Conservation (phyloP, 2,113 vertebrate species). For the Antennarius striatus region DNA sequence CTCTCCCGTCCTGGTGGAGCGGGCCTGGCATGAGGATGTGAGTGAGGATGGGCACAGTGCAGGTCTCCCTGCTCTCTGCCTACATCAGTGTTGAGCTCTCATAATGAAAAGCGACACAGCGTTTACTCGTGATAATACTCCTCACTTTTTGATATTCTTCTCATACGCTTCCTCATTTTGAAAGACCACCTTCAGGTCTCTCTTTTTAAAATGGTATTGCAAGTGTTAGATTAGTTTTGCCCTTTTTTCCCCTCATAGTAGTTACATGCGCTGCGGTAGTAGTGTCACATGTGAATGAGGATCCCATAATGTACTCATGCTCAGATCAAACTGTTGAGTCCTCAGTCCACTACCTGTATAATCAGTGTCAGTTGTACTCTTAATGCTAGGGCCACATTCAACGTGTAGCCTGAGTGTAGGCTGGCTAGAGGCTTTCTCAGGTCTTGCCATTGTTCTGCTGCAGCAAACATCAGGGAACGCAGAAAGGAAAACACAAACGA, state of each 20-base stretch:
- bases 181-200: neutral
- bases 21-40: slow-evolving; percentile 58
- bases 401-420: slow-evolving; percentile 39
- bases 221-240: neutral
- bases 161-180: slow-evolving; percentile 14
- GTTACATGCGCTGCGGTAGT: neutral
- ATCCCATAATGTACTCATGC: neutral
- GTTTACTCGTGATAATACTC: slow-evolving; percentile 23
- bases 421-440: slow-evolving; percentile 54
- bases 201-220: neutral
- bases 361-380: slow-evolving; percentile 26
- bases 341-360: neutral
- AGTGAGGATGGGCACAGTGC: slow-evolving; percentile 53
- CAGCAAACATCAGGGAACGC: slow-evolving; percentile 63
- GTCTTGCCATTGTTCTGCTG: slow-evolving; percentile 60
- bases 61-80: slow-evolving; percentile 47
- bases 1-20: slow-evolving; percentile 45
- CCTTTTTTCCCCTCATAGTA: neutral
- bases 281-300: neutral
- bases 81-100: slow-evolving; percentile 41
- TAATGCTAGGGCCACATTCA: slow-evolving; percentile 26
- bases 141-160: slow-evolving; percentile 18
- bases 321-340: neutral
- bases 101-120: slow-evolving; percentile 41
- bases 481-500: slow-evolving; percentile 60